Base-by-base conservation (phyloP, 2,113 vertebrate genomes). In the Antennarius striatus region DNA sequence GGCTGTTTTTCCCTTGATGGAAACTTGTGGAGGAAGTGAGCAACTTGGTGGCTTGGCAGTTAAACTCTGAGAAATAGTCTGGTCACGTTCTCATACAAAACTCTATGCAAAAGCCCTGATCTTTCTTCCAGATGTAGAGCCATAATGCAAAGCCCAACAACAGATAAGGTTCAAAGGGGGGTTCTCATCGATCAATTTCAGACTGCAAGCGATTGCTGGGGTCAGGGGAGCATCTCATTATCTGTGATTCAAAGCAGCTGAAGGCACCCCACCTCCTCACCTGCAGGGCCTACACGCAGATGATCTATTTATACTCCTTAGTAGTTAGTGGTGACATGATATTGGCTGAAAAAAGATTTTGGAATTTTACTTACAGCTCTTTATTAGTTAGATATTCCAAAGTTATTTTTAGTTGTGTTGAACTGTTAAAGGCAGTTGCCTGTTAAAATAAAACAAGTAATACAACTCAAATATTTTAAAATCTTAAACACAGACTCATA, bases 31-130 rank as follows among this genome's bases (percentile, higher is more conserved):
- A 88, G 88, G 89, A 90, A 89, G 89, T 83, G 73, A 73, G 77
- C 85, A 87, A 83, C 79, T 83, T 76, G 81, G 83, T 89, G 89
- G 89, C 89, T 91, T 88, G 90, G 89, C 89, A 90, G 77, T 60
- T 81, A 84, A 81, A 57, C 70, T 63, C 54, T 70, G 46, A 39
- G 73, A 80, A 61, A 60, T 63, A 87, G 86, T 85, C 86, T 82
- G 82, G 86, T 88, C 90, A 91, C 83, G 79, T 90, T 73, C 86
- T 85, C 70, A 65, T 81, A 77, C 82, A 73, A 55, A 81, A 76
- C 72, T 69, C 68, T 58, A 75, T 22, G 68, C 75, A 77, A 66
- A 84, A 74, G 43, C 17, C 32, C 64, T 85, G 86, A 91, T 88
- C 73, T 87, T 45, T 89, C 71, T 73, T 84, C 87, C 90, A 91